Evolutionary conservation across 2,888 invertebrate genomes (phyloP).

Genomic region (Leptopilina myrica): DNA sequence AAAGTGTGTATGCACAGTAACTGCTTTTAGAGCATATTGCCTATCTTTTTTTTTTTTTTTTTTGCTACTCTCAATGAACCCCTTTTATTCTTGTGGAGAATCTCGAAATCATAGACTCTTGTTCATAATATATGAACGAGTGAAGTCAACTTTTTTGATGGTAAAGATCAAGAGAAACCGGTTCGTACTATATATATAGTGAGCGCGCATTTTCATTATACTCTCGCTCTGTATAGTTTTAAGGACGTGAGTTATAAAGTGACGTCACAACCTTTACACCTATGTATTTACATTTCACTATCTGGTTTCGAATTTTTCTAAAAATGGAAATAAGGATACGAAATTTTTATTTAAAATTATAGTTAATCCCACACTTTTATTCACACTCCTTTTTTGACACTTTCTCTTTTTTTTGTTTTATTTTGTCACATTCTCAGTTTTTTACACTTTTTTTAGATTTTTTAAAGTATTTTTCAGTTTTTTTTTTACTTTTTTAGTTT

Average conservation of each 20-base stretch:
- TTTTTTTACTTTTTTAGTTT: background rate
- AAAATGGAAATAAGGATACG: background rate
- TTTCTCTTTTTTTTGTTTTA: background rate
- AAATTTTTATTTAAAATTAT: background rate
- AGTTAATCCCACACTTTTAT: background rate
- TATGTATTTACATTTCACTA: background rate
- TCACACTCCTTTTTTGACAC: no score
- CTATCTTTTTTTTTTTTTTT: background rate
- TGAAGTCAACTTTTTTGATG: slow-evolving; percentile 32
- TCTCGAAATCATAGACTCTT: slow-evolving; percentile 30
- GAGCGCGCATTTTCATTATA: slow-evolving; percentile 25
- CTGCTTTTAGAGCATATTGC: background rate
- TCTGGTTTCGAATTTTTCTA: background rate
- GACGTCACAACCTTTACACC: background rate
- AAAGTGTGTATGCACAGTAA: background rate
- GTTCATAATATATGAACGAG: slow-evolving; percentile 9
- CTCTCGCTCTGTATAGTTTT: slow-evolving; percentile 31
- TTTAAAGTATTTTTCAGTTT: background rate
- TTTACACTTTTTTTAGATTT: background rate
- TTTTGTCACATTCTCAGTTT: no score
- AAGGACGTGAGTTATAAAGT: slow-evolving; percentile 14
- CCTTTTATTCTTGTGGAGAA: slow-evolving; percentile 11
- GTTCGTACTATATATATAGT: slow-evolving; percentile 1
- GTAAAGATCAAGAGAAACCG: slow-evolving; percentile 41
- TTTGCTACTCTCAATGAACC: no score